Base-by-base conservation (phyloP, 2,113 vertebrate genomes). In the Edolisoma coerulescens region DNA sequence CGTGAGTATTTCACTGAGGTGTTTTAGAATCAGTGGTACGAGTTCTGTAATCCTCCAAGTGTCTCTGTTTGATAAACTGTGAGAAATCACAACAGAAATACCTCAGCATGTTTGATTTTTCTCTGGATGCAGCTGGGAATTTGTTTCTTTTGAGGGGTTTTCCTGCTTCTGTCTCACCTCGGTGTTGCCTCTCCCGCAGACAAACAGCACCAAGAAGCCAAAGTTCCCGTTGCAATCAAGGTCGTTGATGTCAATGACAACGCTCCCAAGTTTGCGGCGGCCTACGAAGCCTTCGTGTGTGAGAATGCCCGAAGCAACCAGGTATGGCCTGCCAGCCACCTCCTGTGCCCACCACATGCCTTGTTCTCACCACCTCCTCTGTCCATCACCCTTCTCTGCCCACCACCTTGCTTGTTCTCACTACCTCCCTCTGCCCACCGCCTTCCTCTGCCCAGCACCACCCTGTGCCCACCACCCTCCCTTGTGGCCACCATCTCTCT, bases 181-280 rank as follows among this genome's bases (percentile, higher is more conserved):
- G n/a, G 32, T 83, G 95, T 83, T 94, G 42, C 56, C 93, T 70
- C 30, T 86, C 56, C 70, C n/a, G 4, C 78, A 99, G 99, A 99
- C 69, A 99, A 99, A 41, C 98, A 98, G 71, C 98, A 99, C 93
- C 99, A 99, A 91, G 98, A 99, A 97, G 98, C 99, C 89, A 99
- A 99, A 98, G 99, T 99, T 45, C 98, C 99, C 6, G 99, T 99
- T 18, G 98, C 99, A 82, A 99, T 99, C 91, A 99, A 98, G 91
- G 98, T 99, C 3, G 95, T 98, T 74, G 99, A 99, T 1, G 97
- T 99, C 73, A 99, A 99, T 3, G 99, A 99, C 97, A 99, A 99
- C 1, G 87, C 99, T 30, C 99, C 99, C n/a, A 99, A 98, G 94
- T 99, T 99, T 61, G 98, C 99, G 0, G 98, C 97, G 9, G 98